Evolutionary conservation across 2,888 invertebrate genomes (phyloP).

Genomic region (Andrena minutula): DNA sequence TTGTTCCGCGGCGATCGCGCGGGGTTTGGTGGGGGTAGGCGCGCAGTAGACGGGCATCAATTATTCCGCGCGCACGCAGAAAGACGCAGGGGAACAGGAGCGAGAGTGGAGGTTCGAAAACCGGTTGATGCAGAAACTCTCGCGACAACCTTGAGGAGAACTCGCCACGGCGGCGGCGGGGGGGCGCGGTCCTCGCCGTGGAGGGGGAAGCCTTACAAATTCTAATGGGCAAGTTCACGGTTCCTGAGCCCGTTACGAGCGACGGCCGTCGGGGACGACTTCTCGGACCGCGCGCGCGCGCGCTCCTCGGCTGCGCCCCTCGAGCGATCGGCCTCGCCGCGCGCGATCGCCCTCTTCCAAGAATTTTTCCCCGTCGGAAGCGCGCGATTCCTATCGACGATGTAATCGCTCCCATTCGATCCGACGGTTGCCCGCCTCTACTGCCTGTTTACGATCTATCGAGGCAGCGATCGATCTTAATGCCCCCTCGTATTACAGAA

Average conservation of each 20-base stretch:
- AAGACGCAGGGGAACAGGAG: slow-evolving; percentile 41
- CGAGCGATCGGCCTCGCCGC: not conserved
- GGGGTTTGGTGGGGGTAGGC: not conserved
- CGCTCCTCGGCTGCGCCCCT: slow-evolving; percentile 15
- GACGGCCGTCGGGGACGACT: slow-evolving; percentile 35
- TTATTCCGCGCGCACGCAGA: not conserved
- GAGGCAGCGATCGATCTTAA: not conserved
- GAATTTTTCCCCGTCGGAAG: slow-evolving; percentile 4
- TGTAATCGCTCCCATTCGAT: slow-evolving; percentile 15
- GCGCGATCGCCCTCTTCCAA: slow-evolving; percentile 12
- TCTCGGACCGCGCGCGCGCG: slow-evolving; percentile 4
- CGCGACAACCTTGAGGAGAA: slow-evolving; percentile 68
- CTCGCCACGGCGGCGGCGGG: slow-evolving; percentile 32
- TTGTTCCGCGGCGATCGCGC: not conserved
- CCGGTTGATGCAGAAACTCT: slow-evolving; percentile 67
- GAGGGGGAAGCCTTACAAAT: slow-evolving; percentile 61
- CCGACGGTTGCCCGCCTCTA: not conserved
- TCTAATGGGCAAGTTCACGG: slow-evolving; percentile 73
- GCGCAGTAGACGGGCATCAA: not conserved
- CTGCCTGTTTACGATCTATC: not conserved
- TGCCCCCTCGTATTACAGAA: not conserved
- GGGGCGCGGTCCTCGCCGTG: slow-evolving; percentile 38
- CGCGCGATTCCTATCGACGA: not conserved
- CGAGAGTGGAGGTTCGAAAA: slow-evolving; percentile 56
- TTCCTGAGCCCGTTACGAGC: slow-evolving; percentile 56